A percentile compares a stretch with the other conserved stretches of the same genome.
Conservation (phyloP, 2,888 invertebrate genomes). For the Eurois occulta region DNA sequence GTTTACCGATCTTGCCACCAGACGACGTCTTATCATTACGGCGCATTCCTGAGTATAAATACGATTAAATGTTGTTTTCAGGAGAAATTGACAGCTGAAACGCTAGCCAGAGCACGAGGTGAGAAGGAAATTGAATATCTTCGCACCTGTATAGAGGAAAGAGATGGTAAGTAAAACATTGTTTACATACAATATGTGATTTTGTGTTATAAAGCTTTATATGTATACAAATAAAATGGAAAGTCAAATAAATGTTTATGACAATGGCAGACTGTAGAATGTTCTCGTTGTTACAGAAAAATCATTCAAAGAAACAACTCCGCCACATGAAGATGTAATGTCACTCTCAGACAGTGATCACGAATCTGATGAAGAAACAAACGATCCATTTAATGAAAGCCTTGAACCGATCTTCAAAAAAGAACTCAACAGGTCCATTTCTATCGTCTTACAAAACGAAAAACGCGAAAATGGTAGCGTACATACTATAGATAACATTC, state of each 20-base stretch:
- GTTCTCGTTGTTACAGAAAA: slow-evolving; percentile 77
- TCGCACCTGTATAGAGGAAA: slow-evolving; percentile 81
- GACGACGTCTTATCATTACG: background rate
- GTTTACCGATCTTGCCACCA: background rate
- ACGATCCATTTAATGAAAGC: slow-evolving; percentile 80
- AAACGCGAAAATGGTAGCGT: slow-evolving; percentile 59
- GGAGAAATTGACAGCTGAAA: slow-evolving; percentile 80
- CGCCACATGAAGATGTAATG: slow-evolving; percentile 70
- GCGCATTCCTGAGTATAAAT: background rate
- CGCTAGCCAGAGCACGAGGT: slow-evolving; percentile 75
- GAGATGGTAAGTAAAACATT: slow-evolving; percentile 75
- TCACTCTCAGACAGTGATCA: slow-evolving; percentile 76
- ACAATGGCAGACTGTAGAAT: background rate
- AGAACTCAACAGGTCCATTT: slow-evolving; percentile 73
- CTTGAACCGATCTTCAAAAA: slow-evolving; percentile 83
- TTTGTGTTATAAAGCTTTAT: background rate
- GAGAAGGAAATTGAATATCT: slow-evolving; percentile 82
- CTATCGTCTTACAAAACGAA: slow-evolving; percentile 63
- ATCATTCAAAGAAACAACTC: slow-evolving; percentile 68
- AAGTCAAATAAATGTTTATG: background rate
- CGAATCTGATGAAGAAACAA: slow-evolving; percentile 73
- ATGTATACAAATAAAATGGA: background rate
- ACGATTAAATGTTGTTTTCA: slow-evolving; percentile 46
- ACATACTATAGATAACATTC: slow-evolving; percentile 60
- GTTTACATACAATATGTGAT: background rate